These are phyloP conservation scores for Polydesmus complanatus DNA, from an alignment of 2,888 invertebrate species.

Conservation along the genomic window DNA sequence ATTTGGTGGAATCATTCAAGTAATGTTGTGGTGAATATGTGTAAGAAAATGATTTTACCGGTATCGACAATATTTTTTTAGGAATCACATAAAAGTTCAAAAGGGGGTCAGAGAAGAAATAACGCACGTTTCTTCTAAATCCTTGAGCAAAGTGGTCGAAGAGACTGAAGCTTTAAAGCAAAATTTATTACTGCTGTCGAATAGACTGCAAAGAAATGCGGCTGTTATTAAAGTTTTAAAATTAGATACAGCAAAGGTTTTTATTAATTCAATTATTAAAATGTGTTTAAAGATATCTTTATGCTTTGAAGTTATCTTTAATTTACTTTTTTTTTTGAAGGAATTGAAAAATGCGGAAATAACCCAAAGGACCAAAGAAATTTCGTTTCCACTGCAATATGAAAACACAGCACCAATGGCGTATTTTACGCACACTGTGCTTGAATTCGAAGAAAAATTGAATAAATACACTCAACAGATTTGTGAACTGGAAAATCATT, in stretches of 20 bases:
- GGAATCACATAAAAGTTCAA: slow-evolving; percentile 67
- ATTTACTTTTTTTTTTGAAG: slow-evolving; percentile 23
- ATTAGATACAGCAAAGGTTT: slow-evolving; percentile 52
- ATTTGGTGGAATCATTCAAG: slow-evolving; percentile 65
- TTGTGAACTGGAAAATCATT: slow-evolving; percentile 54
- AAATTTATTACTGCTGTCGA: slow-evolving; percentile 45
- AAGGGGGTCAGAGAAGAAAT: slow-evolving; percentile 69
- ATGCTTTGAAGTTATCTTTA: not conserved
- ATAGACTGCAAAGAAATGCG: slow-evolving; percentile 46
- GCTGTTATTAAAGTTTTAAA: slow-evolving; percentile 49
- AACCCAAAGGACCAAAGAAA: slow-evolving; percentile 62
- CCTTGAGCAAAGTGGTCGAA: slow-evolving; percentile 47
- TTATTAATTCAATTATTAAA: not conserved
- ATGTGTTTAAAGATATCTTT: not conserved
- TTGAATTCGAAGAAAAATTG: slow-evolving; percentile 55
- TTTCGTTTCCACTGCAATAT: slow-evolving; percentile 57
- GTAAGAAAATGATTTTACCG: not conserved
- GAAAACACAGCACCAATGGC: slow-evolving; percentile 57
- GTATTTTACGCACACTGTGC: slow-evolving; percentile 53
- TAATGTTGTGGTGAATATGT: slow-evolving; percentile 27
- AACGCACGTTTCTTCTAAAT: slow-evolving; percentile 51
- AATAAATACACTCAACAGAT: slow-evolving; percentile 52
- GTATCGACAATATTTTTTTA: slow-evolving; percentile 23
- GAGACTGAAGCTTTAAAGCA: slow-evolving; percentile 47
- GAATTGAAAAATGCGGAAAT: slow-evolving; percentile 57